A percentile compares a stretch with the other conserved stretches of the same genome.
Conservation (phyloP, 2,888 invertebrate species). For the Phania funesta region DNA sequence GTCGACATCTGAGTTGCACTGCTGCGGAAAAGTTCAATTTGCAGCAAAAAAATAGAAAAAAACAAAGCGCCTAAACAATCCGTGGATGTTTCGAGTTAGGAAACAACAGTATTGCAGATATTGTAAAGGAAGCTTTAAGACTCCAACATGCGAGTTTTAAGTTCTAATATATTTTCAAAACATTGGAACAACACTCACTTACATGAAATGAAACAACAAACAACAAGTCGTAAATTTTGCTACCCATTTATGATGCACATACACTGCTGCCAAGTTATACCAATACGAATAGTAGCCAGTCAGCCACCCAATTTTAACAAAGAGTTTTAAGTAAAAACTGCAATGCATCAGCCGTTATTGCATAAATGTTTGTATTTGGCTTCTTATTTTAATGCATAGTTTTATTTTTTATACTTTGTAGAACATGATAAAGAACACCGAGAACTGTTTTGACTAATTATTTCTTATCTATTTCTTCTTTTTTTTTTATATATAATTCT, state of each 20-base stretch:
- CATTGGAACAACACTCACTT: constrained; percentile 33
- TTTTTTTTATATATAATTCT: too few species aligned
- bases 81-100: not conserved
- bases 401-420: not conserved
- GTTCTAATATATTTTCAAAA: constrained; percentile 9
- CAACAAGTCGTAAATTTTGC: constrained; percentile 46
- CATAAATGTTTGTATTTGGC: constrained; percentile 25
- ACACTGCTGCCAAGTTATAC: constrained; percentile 15
- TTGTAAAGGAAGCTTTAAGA: constrained; percentile 18
- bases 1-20: constrained; percentile 14
- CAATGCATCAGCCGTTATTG: constrained; percentile 57
- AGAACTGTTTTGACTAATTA: not conserved
- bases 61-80: constrained; percentile 40
- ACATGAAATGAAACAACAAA: constrained; percentile 19
- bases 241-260: constrained; percentile 49
- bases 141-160: not conserved
- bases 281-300: constrained; percentile 15
- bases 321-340: constrained; percentile 48
- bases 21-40: constrained; percentile 9
- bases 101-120: constrained; percentile 4
- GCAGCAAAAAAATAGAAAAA: not conserved
- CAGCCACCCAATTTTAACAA: constrained; percentile 30
- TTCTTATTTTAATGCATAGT: constrained; percentile 31
- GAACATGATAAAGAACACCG: not conserved
- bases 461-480: not conserved